Base-by-base conservation (phyloP, 2,888 invertebrate genomes). In the Meghimatium bilineatum region DNA sequence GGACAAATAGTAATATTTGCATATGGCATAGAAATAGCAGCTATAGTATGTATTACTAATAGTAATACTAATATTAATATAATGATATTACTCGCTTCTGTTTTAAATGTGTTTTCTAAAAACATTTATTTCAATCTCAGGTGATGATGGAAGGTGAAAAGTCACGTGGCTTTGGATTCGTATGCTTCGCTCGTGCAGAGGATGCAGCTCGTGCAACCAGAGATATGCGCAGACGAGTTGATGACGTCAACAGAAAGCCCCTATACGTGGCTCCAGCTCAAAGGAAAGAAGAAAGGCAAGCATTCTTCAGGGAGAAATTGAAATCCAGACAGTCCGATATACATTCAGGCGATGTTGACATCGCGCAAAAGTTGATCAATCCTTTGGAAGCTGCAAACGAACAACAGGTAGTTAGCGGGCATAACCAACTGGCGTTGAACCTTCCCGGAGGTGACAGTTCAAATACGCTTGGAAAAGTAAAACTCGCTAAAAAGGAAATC, bases 111-210 rank as follows among this genome's bases (percentile, higher is more conserved):
- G 6, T 5, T 20, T 60, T 5, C 5, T 60, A n/a, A n/a, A 5
- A 60, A 10, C n/a, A 26, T 60, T 60, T 2, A 12, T 60, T 6
- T 76, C 3, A 32, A 12, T 14, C 36, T 3, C 44, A 82, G 83
- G 83, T 83, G 1, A 83, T 83, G 83, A 83, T 83, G 83, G 83
- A 83, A 74, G 83, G 83, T 1, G 74, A 83, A 29, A 78, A 72
- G 36, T 83, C 83, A 34, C 71, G 83, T 44, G 83, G 83, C 5
- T 83, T 83, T 72, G 83, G 83, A 17, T 83, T 83, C 29, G 83
- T 83, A 14, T 83, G 83, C 52, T 83, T 83, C 38, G 79, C 74
- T 29, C 69, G 83, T 32, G 83, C 83, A 0, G 83, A 83, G 32
- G 83, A 83, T 60, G 83, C 83, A 20, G 83, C 83, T 8, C 71